Base-by-base conservation (phyloP, 2,113 vertebrate species). In the Hypanus sabinus region DNA sequence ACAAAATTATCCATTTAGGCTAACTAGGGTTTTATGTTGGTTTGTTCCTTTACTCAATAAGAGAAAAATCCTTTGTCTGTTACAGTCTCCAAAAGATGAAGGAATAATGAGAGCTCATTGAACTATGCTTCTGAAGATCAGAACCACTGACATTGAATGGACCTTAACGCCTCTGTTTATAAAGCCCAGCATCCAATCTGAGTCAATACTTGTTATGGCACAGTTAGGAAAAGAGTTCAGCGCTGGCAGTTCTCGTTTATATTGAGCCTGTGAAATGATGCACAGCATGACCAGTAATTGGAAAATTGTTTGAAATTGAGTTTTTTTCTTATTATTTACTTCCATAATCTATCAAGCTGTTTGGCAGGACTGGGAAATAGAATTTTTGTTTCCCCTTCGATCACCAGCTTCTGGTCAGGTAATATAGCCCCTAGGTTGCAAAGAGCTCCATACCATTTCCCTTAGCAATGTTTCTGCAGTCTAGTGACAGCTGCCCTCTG, bases 321-420 rank as follows among this genome's bases (percentile, higher is more conserved):
- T 75, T 93, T 55, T 46, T 27, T 73, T 46, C 46, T 46, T 12
- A 46, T 71, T 55, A 38, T 10, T 38, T 93, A 68, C 20, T 46
- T 75, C 36, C 36, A 73, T 70, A 71, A 93, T 73, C 36, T 75
- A 75, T 93, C 70, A 71, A 73, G 70, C 5, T 73, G 20, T 16
- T 55, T 93, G 91, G 36, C 90, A 38, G 33, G 33, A n/a, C 68
- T 75, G 91, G 91, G 91, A 93, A 93, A 93, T 75, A 16, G 3
- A 87, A 24, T 46, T 27, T 38, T 93, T 5, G 2, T 68, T 75
- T 5, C 20, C 68, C 36, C 10, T 93, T 73, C 11, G 9, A 73
- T 93, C 33, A 93, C 36, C 38, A 73, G n/a, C 73, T 93, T 73
- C 22, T 30, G 91, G 36, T 93, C 24, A 73, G 65, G 68, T 71